A percentile compares a stretch with the other conserved stretches of the same genome.
Evolutionary conservation across 2,888 invertebrate species (phyloP).

Genomic region (Leptinotarsa tumamoca): DNA sequence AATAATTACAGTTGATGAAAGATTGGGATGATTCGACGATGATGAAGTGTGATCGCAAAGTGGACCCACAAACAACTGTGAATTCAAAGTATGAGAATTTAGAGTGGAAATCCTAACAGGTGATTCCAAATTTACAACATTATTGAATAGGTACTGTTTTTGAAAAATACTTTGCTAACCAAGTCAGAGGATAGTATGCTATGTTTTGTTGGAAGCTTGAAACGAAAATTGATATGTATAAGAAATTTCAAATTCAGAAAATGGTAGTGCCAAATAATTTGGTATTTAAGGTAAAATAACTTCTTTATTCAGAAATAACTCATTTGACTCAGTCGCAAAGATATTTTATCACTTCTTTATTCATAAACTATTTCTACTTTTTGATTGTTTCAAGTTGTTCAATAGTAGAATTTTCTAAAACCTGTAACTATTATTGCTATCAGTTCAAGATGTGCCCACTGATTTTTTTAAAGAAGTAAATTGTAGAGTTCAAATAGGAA

Average conservation of each 20-base stretch:
- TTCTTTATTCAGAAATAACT: background rate
- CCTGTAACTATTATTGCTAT: conserved; percentile 17
- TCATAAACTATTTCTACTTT: background rate
- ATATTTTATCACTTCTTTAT: background rate
- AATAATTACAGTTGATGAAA: background rate
- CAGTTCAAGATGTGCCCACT: conserved; percentile 15
- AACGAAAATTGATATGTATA: background rate
- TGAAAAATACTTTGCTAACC: conserved; percentile 1
- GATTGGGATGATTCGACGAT: background rate
- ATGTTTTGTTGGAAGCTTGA: background rate
- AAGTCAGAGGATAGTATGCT: background rate
- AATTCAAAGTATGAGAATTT: background rate
- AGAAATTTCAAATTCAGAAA: too few species aligned
- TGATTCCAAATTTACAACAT: background rate
- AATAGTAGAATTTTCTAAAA: conserved; percentile 7
- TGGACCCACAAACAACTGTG: conserved; percentile 10
- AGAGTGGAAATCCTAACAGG: background rate
- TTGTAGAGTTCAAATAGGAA: background rate
- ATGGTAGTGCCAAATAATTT: too few species aligned
- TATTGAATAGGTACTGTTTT: background rate
- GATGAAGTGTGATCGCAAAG: conserved; percentile 5
- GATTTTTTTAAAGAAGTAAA: background rate
- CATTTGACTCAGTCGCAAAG: conserved; percentile 15
- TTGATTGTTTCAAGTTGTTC: conserved; percentile 3
- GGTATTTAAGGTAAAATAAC: too few species aligned